Evolutionary conservation across 2,888 invertebrate genomes (phyloP).

Genomic region (Toxonevra muliebris): DNA sequence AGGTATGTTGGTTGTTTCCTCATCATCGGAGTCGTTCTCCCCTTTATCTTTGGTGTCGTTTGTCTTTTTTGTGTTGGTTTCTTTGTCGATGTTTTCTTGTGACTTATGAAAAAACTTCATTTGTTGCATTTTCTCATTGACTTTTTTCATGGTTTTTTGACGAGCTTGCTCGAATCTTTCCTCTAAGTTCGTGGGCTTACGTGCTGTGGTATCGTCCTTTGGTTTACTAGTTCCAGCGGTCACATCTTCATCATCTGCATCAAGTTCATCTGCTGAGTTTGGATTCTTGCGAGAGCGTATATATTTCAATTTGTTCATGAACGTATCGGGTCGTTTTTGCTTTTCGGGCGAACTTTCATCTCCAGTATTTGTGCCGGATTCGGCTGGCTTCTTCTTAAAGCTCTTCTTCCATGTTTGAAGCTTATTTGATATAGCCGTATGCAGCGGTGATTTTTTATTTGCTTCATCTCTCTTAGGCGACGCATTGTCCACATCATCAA

Average conservation of each 20-base stretch:
- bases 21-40: constrained; percentile 42
- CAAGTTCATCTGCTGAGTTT: constrained; percentile 42
- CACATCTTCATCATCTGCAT: constrained; percentile 35
- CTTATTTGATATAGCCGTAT: constrained; percentile 40
- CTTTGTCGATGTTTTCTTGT: constrained; percentile 36
- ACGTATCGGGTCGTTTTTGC: constrained; percentile 39
- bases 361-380: constrained; percentile 28
- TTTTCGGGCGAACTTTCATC: constrained; percentile 42
- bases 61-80: constrained; percentile 30
- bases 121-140: constrained; percentile 55
- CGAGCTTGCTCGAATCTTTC: constrained; percentile 45
- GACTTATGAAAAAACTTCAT: constrained; percentile 53
- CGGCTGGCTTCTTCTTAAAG: constrained; percentile 45
- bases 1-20: constrained; percentile 3
- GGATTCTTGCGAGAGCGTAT: constrained; percentile 45
- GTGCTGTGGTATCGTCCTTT: constrained; percentile 16
- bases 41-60: constrained; percentile 41
- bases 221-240: constrained; percentile 29
- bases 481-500: constrained; percentile 39
- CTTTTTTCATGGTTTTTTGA: constrained; percentile 50
- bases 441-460: constrained; percentile 37
- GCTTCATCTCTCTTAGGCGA: constrained; percentile 30
- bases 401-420: constrained; percentile 57
- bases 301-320: constrained; percentile 47
- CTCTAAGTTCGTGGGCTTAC: constrained; percentile 44